Conservation (phyloP, 2,888 invertebrate genomes). For the Lycophotia porphyrea region DNA sequence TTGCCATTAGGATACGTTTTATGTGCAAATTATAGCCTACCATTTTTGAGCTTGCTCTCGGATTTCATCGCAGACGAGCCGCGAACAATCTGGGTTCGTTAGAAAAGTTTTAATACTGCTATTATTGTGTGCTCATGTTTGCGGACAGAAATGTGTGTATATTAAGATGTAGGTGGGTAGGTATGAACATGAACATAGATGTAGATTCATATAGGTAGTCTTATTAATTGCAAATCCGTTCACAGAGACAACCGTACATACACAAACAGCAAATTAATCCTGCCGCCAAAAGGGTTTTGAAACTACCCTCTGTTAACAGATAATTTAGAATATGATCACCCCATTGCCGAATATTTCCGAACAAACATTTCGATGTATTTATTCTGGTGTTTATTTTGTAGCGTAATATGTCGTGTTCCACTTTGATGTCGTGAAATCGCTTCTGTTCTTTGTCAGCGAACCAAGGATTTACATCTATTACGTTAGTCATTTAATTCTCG, state of each 20-base stretch:
- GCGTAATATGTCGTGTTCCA: constrained; percentile 90
- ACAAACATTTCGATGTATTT: constrained; percentile 90
- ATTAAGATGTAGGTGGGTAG: constrained; percentile 3
- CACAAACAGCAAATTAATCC: constrained; percentile 87
- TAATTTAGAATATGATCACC: constrained; percentile 89
- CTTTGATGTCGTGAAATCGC: constrained; percentile 90
- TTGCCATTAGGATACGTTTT: constrained; percentile 89
- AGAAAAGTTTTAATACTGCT: constrained; percentile 81
- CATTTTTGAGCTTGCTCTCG: constrained; percentile 87
- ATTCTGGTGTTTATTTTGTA: constrained; percentile 90
- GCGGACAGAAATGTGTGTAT: constrained; percentile 42
- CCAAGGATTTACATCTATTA: constrained; percentile 88
- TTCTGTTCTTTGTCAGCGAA: constrained; percentile 89
- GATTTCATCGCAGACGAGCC: constrained; percentile 74
- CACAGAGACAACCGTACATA: constrained; percentile 77
- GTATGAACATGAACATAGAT: constrained; percentile 31
- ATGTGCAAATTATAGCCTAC: constrained; percentile 89
- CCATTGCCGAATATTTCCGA: constrained; percentile 87
- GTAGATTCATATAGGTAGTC: constrained; percentile 48
- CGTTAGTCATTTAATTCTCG: constrained; percentile 84
- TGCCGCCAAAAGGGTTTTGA: constrained; percentile 84
- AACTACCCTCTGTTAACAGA: constrained; percentile 87
- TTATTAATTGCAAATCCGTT: constrained; percentile 84
- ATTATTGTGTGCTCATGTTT: constrained; percentile 66
- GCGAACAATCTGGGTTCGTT: constrained; percentile 86